Percentiles rank a stretch among this genome's conserved stretches.
These are phyloP conservation scores for Uloborus plumipes DNA, from an alignment of 2,888 invertebrate genomes.

Conservation along the genomic window DNA sequence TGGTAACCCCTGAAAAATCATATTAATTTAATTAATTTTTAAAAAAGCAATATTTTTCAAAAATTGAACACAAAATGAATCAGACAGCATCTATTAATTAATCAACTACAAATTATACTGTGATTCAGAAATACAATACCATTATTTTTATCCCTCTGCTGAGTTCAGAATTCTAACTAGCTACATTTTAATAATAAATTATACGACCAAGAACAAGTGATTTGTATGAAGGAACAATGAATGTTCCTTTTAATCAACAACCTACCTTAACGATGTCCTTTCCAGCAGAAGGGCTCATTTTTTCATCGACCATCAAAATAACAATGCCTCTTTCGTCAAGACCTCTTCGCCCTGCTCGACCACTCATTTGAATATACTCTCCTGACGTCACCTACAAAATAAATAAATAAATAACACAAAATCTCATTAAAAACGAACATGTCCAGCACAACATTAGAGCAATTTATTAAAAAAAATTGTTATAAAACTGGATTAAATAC, in stretches of 20 bases:
- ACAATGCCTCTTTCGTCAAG: slow-evolving; percentile 79
- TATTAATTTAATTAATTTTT: neutral
- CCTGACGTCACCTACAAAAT: slow-evolving; percentile 85
- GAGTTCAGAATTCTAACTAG: no score
- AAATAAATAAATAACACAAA: slow-evolving; percentile 17
- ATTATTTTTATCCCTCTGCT: no score
- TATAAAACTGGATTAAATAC: no score
- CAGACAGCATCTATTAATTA: neutral
- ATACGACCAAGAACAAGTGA: no score
- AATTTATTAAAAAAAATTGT: no score
- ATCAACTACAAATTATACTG: neutral
- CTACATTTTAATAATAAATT: no score
- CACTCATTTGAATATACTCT: slow-evolving; percentile 99
- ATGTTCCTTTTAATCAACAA: no score
- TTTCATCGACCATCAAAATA: slow-evolving; percentile 98
- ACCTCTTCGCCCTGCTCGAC: slow-evolving; percentile 96
- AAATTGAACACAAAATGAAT: neutral
- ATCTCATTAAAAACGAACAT: no score
- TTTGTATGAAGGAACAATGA: no score
- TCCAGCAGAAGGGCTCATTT: slow-evolving; percentile 78
- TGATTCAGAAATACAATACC: no score
- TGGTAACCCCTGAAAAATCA: slow-evolving; percentile 83
- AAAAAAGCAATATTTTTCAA: no score
- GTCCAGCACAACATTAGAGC: no score
- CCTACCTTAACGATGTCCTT: slow-evolving; percentile 78